Conservation (phyloP, 2,888 invertebrate genomes). For the Nowickia ferox region DNA sequence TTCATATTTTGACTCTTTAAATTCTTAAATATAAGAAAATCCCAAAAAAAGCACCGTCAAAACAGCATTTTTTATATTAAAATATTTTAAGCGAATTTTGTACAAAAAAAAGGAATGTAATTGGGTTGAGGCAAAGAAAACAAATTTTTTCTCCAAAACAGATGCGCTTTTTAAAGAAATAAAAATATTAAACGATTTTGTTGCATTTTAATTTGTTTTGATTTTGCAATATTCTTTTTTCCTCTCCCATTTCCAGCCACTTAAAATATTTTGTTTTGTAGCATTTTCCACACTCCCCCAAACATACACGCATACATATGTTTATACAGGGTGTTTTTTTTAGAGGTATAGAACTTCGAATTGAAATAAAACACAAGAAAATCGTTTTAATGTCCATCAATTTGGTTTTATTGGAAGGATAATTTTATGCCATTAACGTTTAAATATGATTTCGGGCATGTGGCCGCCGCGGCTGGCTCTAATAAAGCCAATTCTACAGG, state of each 20-base stretch:
- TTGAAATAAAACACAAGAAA: no score
- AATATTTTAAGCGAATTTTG: background rate
- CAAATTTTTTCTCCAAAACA: conserved; percentile 3
- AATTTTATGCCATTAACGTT: no score
- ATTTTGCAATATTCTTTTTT: conserved; percentile 57
- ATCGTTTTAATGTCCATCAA: no score
- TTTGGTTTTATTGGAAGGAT: no score
- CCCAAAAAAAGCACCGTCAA: background rate
- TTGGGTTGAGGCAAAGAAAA: conserved; percentile 12
- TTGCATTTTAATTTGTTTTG: conserved; percentile 29
- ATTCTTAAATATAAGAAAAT: background rate
- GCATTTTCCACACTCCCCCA: background rate
- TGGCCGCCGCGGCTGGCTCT: no score
- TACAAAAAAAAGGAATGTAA: background rate
- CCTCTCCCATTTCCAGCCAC: background rate
- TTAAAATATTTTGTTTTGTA: conserved; percentile 42
- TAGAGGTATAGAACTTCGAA: no score
- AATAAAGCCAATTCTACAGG: no score
- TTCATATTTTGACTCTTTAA: conserved; percentile 39
- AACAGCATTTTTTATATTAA: background rate
- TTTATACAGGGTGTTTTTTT: no score
- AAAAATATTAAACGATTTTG: background rate
- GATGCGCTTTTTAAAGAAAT: conserved; percentile 23
- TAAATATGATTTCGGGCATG: no score
- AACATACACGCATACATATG: background rate